phyloP scores from a whole-genome alignment of 92 coral and sea anemone species.

The Zoanthus gigantus region DNA sequence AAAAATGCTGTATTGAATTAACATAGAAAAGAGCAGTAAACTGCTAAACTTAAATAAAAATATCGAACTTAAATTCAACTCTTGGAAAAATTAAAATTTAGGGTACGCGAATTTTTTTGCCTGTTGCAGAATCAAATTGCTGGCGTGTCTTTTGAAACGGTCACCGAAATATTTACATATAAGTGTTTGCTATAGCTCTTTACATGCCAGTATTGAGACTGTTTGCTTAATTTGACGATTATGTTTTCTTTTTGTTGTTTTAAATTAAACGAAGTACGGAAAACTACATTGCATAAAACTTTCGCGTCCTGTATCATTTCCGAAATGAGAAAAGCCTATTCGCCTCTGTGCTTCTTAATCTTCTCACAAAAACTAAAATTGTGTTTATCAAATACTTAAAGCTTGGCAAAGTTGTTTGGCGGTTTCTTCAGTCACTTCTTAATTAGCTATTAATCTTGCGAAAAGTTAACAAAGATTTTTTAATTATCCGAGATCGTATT shows the following conservation, averaged over 20 bases:
- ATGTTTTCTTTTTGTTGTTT: conserved; percentile 17
- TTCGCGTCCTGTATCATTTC: not conserved
- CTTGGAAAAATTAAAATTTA: not conserved
- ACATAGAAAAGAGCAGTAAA: conserved; percentile 10
- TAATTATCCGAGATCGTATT: conserved; percentile 88
- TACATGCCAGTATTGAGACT: conserved; percentile 70
- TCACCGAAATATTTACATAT: conserved; percentile 67
- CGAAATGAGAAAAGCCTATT: conserved; percentile 15
- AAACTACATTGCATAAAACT: not conserved
- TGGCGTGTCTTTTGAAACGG: conserved; percentile 47
- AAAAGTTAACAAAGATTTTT: conserved; percentile 97
- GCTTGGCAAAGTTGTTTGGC: conserved; percentile 73
- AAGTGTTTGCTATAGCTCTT: conserved; percentile 75
- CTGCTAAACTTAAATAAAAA: not conserved
- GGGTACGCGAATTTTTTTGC: not conserved
- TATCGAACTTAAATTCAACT: not conserved
- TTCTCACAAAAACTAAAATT: conserved; percentile 57
- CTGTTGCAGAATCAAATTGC: not conserved
- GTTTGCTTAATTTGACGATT: conserved; percentile 52
- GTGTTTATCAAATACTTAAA: conserved; percentile 68
- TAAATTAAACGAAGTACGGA: not conserved
- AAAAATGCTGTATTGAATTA: conserved; percentile 53
- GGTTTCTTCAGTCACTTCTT: conserved; percentile 93
- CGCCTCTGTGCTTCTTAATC: conserved; percentile 48
- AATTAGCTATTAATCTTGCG: conserved; percentile 96